Conservation (phyloP, 2,888 invertebrate species). For the Pogonocherus hispidulus region DNA sequence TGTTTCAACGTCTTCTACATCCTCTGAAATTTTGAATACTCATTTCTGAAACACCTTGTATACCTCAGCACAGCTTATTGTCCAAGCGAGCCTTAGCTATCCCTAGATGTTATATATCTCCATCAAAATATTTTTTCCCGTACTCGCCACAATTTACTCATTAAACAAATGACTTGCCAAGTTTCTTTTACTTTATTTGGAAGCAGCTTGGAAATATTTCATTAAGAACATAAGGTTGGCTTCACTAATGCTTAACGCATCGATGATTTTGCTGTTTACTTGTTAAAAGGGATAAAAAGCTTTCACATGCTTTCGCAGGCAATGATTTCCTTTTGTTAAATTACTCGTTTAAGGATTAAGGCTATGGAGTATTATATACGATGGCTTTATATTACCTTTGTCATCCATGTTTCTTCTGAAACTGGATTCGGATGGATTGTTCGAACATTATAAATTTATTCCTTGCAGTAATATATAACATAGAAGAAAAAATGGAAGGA, state of each 20-base stretch:
- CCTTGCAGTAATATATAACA: no score
- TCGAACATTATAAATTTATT: no score
- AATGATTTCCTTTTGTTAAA: neutral
- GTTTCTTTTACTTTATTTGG: neutral
- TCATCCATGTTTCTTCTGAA: no score
- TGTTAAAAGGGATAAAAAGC: neutral
- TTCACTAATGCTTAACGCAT: neutral
- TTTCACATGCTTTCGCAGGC: neutral
- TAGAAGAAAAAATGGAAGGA: no score
- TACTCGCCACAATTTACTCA: neutral
- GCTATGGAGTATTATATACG: no score
- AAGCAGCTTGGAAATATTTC: neutral
- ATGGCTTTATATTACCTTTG: no score
- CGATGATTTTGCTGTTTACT: neutral
- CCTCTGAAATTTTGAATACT: no score
- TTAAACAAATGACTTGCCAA: conserved; percentile 7
- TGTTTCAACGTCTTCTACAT: no score
- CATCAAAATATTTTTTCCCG: neutral
- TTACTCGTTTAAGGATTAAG: neutral
- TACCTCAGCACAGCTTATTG: no score
- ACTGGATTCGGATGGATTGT: no score
- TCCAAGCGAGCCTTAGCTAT: neutral
- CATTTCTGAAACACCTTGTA: no score
- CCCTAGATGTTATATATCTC: neutral
- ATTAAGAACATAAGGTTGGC: neutral